Evolutionary conservation across 1,140 invertebrate species (phyloP).

Genomic region (Drosophila bocqueti): DNA sequence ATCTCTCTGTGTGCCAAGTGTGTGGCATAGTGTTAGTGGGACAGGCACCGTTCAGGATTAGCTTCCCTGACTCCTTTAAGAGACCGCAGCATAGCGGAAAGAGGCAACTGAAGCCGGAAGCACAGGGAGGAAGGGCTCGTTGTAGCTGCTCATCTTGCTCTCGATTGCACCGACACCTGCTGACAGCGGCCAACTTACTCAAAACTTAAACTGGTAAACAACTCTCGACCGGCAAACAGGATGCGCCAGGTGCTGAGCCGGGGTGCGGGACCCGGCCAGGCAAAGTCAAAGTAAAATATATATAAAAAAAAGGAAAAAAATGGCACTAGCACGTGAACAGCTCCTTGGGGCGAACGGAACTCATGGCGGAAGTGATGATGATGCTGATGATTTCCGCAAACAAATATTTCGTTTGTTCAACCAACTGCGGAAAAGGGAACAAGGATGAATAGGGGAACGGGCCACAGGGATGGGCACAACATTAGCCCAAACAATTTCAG

Average conservation of each 20-base stretch:
- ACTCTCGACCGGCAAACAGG: constrained; percentile 14
- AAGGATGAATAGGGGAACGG: background rate
- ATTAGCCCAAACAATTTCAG: constrained; percentile 58
- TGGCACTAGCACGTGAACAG: constrained; percentile 23
- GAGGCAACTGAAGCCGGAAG: background rate
- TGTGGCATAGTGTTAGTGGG: background rate
- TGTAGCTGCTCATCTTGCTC: constrained; percentile 15
- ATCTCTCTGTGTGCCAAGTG: background rate
- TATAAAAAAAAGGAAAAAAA: constrained; percentile 16
- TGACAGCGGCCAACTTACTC: constrained; percentile 7
- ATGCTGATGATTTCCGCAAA: constrained; percentile 78
- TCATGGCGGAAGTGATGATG: constrained; percentile 71
- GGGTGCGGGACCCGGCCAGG: background rate
- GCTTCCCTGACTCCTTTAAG: constrained; percentile 6
- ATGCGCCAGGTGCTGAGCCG: constrained; percentile 8
- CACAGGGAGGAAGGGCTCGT: background rate
- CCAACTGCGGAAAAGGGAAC: constrained; percentile 11
- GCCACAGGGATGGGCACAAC: constrained; percentile 29
- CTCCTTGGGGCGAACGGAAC: constrained; percentile 25
- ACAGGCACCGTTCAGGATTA: background rate
- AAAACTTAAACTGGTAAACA: constrained; percentile 38
- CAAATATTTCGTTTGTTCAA: constrained; percentile 74
- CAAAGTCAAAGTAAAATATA: constrained; percentile 26
- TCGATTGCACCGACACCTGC: constrained; percentile 24
- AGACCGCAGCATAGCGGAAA: constrained; percentile 5